Evolutionary conservation across 2,113 vertebrate genomes (phyloP).

Genomic region (Peromyscus leucopus): DNA sequence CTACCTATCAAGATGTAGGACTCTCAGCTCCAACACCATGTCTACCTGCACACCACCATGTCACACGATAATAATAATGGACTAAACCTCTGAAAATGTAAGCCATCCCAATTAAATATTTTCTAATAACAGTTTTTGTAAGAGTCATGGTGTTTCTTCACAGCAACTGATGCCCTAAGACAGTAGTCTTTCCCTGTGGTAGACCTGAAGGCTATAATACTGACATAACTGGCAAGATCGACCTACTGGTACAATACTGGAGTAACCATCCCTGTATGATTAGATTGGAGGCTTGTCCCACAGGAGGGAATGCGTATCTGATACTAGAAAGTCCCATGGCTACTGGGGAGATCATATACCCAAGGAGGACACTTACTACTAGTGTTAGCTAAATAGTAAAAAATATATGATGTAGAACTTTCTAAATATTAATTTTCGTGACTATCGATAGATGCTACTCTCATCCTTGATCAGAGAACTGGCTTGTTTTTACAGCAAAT

Average conservation of each 20-base stretch:
- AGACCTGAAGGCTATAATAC: background rate
- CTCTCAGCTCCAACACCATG: background rate
- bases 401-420: background rate
- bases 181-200: background rate
- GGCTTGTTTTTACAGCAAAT: background rate
- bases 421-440: background rate
- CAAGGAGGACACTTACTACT: background rate
- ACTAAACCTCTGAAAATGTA: background rate
- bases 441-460: background rate
- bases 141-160: background rate
- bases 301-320: background rate
- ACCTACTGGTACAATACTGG: background rate
- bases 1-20: too few species aligned
- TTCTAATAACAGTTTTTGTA: background rate
- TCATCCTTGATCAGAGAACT: background rate
- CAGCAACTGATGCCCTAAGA: background rate
- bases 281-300: background rate
- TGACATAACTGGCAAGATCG: background rate
- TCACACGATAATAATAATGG: background rate
- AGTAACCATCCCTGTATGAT: too few species aligned
- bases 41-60: background rate
- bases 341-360: background rate
- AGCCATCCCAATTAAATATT: background rate
- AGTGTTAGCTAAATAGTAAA: background rate
- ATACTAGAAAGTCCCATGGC: background rate